Evolutionary conservation across 1,140 invertebrate species (phyloP), one percentile per base, ranked within the genome.

Genomic region (Orussus abietinus): DNA sequence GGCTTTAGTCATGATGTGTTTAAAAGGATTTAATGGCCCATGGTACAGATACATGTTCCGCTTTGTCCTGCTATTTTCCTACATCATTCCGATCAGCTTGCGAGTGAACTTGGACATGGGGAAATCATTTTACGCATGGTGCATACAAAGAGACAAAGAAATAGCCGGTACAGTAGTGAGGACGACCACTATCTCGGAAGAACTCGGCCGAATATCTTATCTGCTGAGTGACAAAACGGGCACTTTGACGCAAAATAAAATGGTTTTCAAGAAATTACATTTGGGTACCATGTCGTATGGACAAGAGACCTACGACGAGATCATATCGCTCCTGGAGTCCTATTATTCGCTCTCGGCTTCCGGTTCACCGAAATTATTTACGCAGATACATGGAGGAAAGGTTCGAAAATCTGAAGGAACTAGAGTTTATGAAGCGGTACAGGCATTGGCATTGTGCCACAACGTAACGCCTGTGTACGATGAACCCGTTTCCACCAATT

Each of bases 391-490:
- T 19, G 63, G 67, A 1, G 73, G 73, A 43, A 66, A 82, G 52
- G 76, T 83, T 42, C 69, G 80, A 44, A 67, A 81, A 42, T 82
- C 82, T 1, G 85, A 89, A 52, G 81, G 84, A 29, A 89, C 84
- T 26, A 77, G 91, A 26, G 84, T 96, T 28, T 86, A 83, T 76
- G 89, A 97, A 56, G 91, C 92, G 0, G 92, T 99, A 4, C 84
- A 92, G 54, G 94, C 96, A 1, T 71, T 99, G 9, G 95, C 96
- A 0, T 72, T 99, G 4, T 99, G 97, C 73, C 96, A 99, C 66
- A 99, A 99, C 74, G 97, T 99, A 0, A 99, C 97, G 0, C 97
- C 97, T 0, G 92, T 98, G 4, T 92, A 89, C 62, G 94, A 98
- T 55, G 74, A 75, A n/a, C n/a, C n/a, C 3, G 59, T 61, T 28